Percentiles rank a stretch among this genome's conserved stretches.
These are phyloP conservation scores for Carapus acus DNA, from an alignment of 2,797 vertebrate species.

Conservation along the genomic window DNA sequence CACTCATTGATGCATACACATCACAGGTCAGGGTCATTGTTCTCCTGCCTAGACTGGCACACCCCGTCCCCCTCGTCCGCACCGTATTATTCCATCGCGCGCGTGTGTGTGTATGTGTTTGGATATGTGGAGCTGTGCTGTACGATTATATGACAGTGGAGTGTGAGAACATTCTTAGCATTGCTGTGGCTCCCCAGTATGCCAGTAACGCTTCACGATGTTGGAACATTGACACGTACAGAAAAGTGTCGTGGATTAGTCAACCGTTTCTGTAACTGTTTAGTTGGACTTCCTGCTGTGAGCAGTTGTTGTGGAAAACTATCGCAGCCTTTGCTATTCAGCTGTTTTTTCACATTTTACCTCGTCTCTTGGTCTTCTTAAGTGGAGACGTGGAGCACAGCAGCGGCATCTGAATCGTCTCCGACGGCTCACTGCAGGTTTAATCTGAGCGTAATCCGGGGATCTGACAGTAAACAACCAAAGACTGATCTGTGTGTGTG, in stretches of 20 bases:
- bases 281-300: not conserved
- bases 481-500: conserved; percentile 20
- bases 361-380: not conserved
- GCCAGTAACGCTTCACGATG: not conserved
- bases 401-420: conserved; percentile 25
- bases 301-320: not conserved
- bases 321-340: no score
- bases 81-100: not conserved
- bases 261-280: not conserved
- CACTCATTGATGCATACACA: conserved; percentile 3
- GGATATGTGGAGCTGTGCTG: conserved; percentile 1
- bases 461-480: conserved; percentile 45
- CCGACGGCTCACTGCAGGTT: conserved; percentile 22
- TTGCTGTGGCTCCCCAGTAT: conserved; percentile 12
- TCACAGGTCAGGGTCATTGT: conserved; percentile 9
- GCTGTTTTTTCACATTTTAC: conserved; percentile 3
- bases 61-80: not conserved
- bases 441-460: no score
- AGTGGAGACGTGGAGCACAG: conserved; percentile 2
- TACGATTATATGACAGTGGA: conserved; percentile 18
- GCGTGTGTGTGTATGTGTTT: conserved; percentile 12
- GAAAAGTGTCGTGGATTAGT: conserved; percentile 1
- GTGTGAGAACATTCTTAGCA: conserved; percentile 18
- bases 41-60: conserved; percentile 1
- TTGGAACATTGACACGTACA: conserved; percentile 5